Percentiles rank a stretch among this genome's conserved stretches.
These are phyloP conservation scores for Pleuronectes platessa DNA, from an alignment of 2,113 vertebrate species.

Conservation along the genomic window DNA sequence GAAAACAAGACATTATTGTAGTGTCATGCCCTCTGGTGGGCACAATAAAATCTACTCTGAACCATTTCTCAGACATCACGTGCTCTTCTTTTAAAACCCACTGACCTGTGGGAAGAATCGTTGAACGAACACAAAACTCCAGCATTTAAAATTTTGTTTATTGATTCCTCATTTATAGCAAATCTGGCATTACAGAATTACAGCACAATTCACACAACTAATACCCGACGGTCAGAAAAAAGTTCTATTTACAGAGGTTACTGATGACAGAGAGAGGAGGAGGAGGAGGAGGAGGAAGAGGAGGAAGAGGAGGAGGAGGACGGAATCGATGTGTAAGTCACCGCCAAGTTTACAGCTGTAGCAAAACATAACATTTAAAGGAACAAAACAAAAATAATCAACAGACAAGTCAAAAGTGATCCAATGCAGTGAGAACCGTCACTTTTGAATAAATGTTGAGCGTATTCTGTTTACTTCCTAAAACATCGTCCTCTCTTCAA, in stretches of 20 bases:
- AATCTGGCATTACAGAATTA: slow-evolving; percentile 76
- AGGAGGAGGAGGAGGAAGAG: slow-evolving; percentile 1
- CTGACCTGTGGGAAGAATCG: slow-evolving; percentile 5
- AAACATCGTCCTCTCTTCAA: neutral
- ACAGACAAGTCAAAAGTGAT: slow-evolving; percentile 36
- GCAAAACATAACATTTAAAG: slow-evolving; percentile 48
- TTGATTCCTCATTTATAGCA: slow-evolving; percentile 70
- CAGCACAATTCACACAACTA: slow-evolving; percentile 80
- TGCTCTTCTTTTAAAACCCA: slow-evolving; percentile 20
- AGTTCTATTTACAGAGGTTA: slow-evolving; percentile 69
- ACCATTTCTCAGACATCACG: slow-evolving; percentile 28
- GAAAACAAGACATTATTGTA: slow-evolving; percentile 38
- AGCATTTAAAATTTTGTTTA: slow-evolving; percentile 61
- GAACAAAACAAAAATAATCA: slow-evolving; percentile 34
- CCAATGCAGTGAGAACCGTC: slow-evolving; percentile 24
- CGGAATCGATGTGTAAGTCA: slow-evolving; percentile 31
- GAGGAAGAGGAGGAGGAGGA: slow-evolving; percentile 28
- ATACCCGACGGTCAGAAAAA: slow-evolving; percentile 56
- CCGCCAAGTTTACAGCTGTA: slow-evolving; percentile 57
- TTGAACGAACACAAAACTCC: slow-evolving; percentile 5
- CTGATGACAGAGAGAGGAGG: slow-evolving; percentile 32
- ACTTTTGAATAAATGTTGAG: slow-evolving; percentile 50
- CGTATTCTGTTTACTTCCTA: slow-evolving; percentile 38
- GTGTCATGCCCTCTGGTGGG: slow-evolving; percentile 69
- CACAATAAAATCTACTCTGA: neutral